Base-by-base conservation (phyloP, 1,140 invertebrate genomes). In the Eriosoma lanigerum region DNA sequence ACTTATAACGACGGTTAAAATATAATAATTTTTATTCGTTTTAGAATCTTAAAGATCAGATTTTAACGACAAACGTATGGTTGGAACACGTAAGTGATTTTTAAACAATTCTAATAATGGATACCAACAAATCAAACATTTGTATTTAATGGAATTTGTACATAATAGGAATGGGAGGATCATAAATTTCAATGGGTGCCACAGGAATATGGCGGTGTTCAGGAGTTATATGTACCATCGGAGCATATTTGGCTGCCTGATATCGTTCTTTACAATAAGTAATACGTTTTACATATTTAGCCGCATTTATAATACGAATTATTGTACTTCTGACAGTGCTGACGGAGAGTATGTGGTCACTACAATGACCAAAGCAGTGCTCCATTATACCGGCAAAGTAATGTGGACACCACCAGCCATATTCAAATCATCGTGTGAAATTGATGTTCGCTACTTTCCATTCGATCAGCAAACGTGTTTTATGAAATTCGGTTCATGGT, bases 291-390 rank as follows among this genome's bases (percentile, higher is more conserved):
- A n/a, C n/a, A n/a, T n/a, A n/a, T n/a, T n/a, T n/a, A n/a, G n/a
- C n/a, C 2, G 50, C 12, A 54, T 56, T 78, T 52, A 82, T 83
- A n/a, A n/a, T n/a, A n/a, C n/a, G n/a, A n/a, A n/a, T n/a, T n/a
- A n/a, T n/a, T n/a, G n/a, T n/a, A n/a, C n/a, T n/a, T n/a, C n/a
- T 87, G 86, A 81, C 85, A 97, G 95, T 86, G 97, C 97, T 81
- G 97, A 99, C 86, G 97, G 97, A 12, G 96, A 98, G 84, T 99
- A 98, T 85, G 96, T 98, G 56, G 95, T 98, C 12, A 97, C 96
- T 12, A 96, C 96, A 3, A 98, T 98, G 96, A 98, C 96, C 0
- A 98, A 98, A 86, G 97, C 96, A 0, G 94, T 96, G 10, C 90
- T 97, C 0, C 92, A 94, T 84, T 90, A 93, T 86, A 93, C 92